Base-by-base conservation (phyloP, 2,797 vertebrate species). In the Tympanoctomys barrerae region DNA sequence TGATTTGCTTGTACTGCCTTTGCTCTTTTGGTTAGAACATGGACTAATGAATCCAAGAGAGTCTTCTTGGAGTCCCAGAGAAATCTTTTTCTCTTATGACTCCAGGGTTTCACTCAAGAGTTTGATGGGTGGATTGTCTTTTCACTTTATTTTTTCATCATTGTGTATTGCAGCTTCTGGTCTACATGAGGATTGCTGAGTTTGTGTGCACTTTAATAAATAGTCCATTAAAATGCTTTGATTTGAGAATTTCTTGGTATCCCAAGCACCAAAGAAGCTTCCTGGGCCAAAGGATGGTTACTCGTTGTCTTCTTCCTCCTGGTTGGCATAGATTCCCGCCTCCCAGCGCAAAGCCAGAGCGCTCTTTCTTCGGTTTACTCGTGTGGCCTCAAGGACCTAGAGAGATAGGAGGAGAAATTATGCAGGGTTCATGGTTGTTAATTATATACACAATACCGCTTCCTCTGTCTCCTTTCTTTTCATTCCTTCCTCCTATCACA, bases 351-450 rank as follows among this genome's bases (percentile, higher is more conserved):
- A 93, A 0, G 99, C 99, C 98, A 99, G 99, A 61, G 99, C 99
- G 13, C 99, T 99, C 98, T 99, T 99, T 93, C 99, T 99, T 96
- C 99, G 99, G 94, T 99, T 99, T 94, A 99, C 99, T 18, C 99
- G 99, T 4, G 99, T 99, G 0, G 99, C 99, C 98, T 99, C 99
- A 14, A 99, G 99, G 96, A 99, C 99, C 99, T 99, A 98, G 77
- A 94, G 78, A 95, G 83, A 94, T 81, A 94, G 52, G 84, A 54
- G 49, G 96, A 79, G 92, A 59, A 75, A 75, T 26, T 84, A 96
- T 0, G 9, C 64, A 52, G 66, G 81, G 78, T 64, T 84, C 87
- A 81, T 28, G 46, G 64, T 81, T 84, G 78, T 87, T 26, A 39
- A 59, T 36, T 52, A 78, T 0, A 19, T 26, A 71, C 7, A 89